A percentile compares a stretch with the other conserved stretches of the same genome.
phyloP scores from a whole-genome alignment of 1,140 invertebrate species.

The Polypedilum vanderplanki region DNA sequence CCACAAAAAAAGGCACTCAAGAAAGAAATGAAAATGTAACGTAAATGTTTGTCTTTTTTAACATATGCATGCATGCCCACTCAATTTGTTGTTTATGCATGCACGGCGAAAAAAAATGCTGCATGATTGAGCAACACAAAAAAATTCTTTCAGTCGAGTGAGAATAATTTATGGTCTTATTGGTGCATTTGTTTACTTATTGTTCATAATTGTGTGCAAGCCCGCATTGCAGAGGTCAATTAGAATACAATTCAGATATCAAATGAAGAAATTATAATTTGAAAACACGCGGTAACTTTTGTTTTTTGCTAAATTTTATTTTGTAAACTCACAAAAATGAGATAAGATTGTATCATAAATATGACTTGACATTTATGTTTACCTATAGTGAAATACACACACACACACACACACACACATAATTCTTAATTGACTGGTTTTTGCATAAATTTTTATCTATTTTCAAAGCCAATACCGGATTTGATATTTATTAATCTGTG shows the following conservation, averaged over 20 bases:
- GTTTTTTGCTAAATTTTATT: too few species aligned
- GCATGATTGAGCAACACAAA: slow-evolving; percentile 13
- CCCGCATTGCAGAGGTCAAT: slow-evolving; percentile 8
- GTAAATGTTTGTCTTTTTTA: slow-evolving; percentile 10
- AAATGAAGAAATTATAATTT: too few species aligned
- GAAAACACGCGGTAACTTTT: too few species aligned
- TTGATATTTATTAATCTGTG: too few species aligned
- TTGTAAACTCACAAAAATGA: too few species aligned
- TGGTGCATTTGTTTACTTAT: slow-evolving; percentile 21
- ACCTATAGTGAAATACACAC: too few species aligned
- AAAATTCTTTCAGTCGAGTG: slow-evolving; percentile 3
- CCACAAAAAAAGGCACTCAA: background rate
- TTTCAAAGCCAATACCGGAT: too few species aligned
- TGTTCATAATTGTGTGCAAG: slow-evolving; percentile 19
- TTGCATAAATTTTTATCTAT: too few species aligned
- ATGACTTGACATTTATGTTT: too few species aligned
- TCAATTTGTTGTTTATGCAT: background rate
- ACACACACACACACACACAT: too few species aligned
- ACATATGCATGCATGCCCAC: slow-evolving; percentile 10
- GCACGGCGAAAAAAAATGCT: slow-evolving; percentile 3
- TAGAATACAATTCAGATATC: slow-evolving; percentile 11
- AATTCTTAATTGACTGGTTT: too few species aligned
- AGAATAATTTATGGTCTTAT: slow-evolving; percentile 23
- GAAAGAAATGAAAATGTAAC: slow-evolving; percentile 3
- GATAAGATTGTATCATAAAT: too few species aligned